Evolutionary conservation across 2,888 invertebrate genomes (phyloP), one percentile per base, ranked within the genome.

Genomic region (Rhingia rostrata): DNA sequence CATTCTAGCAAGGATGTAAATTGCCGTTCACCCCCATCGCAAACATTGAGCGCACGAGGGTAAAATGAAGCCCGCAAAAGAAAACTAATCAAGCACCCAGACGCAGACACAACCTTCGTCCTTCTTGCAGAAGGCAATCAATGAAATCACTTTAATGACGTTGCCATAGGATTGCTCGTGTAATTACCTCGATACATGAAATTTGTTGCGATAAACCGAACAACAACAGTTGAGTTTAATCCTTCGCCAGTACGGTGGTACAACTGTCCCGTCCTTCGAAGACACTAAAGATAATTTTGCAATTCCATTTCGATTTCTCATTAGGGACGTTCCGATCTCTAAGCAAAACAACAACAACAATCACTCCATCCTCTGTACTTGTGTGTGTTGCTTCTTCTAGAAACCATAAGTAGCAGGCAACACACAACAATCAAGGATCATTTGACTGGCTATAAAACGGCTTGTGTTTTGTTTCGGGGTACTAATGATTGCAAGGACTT

Each of bases 291-390:
- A 84, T 84, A 84, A 84, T 74, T 75, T 80, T 84, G 74, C 80
- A 70, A 75, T 84, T 84, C 70, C 60, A 70, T 84, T 84, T 84
- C 80, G 80, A 84, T 84, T 84, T 84, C 80, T 35, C 84, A 84
- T 84, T 70, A 84, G 80, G 70, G 64, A 79, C 64, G 79, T 84
- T 84, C 79, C 79, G 64, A 74, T 79, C 74, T 69, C 69, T 69
- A 67, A 79, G 43, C 69, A 30, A 14, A n/a, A 22, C 22, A 22
- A 22, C 22, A 84, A 64, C 69, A 84, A 41, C 58, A 51, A 41
- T 47, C 58, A 54, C 49, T 43, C 33, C n/a, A 35, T 6, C 14
- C 30, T 41, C 56, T 54, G 45, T 10, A 4, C n/a, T 4, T 12
- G 41, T 54, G 41, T 54, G 45, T 37, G 43, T 41, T 53, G n/a